A percentile compares a stretch with the other conserved stretches of the same genome.
Evolutionary conservation across 2,888 invertebrate species (phyloP).

Genomic region (Morinoia aosen): DNA sequence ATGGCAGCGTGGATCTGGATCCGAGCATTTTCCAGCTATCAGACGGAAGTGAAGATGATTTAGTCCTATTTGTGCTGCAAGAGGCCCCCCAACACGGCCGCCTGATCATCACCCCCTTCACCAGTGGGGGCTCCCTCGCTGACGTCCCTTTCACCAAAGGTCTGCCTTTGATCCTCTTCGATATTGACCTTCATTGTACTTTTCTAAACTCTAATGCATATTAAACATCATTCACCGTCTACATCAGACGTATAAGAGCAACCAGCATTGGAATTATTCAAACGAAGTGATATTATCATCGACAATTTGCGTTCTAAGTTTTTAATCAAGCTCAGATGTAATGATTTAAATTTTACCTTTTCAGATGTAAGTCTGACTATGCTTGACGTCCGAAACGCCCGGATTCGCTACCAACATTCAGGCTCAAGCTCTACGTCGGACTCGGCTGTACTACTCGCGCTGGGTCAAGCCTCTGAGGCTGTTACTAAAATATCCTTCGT

Average conservation of each 20-base stretch:
- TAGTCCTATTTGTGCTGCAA: constrained; percentile 59
- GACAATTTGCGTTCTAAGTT: no score
- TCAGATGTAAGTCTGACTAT: constrained; percentile 46
- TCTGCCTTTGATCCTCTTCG: not conserved
- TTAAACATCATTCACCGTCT: not conserved
- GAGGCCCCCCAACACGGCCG: constrained; percentile 63
- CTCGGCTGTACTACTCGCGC: constrained; percentile 61
- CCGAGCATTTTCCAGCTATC: constrained; percentile 60
- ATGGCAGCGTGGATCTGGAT: constrained; percentile 58
- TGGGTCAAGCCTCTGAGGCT: constrained; percentile 62
- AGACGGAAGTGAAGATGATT: constrained; percentile 51
- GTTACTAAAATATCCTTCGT: constrained; percentile 59
- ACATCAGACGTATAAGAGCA: not conserved
- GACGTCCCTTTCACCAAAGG: constrained; percentile 55
- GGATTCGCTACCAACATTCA: constrained; percentile 60
- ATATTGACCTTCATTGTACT: not conserved
- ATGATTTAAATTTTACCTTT: not conserved
- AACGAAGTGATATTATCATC: no score
- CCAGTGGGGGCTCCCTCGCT: constrained; percentile 8
- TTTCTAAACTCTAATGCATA: not conserved
- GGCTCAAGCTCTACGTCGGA: constrained; percentile 59
- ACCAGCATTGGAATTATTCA: not conserved
- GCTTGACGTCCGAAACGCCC: constrained; percentile 51
- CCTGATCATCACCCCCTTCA: constrained; percentile 54
- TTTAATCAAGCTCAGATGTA: no score